Evolutionary conservation across 2,113 vertebrate species (phyloP).

Genomic region (Ochotona princeps): DNA sequence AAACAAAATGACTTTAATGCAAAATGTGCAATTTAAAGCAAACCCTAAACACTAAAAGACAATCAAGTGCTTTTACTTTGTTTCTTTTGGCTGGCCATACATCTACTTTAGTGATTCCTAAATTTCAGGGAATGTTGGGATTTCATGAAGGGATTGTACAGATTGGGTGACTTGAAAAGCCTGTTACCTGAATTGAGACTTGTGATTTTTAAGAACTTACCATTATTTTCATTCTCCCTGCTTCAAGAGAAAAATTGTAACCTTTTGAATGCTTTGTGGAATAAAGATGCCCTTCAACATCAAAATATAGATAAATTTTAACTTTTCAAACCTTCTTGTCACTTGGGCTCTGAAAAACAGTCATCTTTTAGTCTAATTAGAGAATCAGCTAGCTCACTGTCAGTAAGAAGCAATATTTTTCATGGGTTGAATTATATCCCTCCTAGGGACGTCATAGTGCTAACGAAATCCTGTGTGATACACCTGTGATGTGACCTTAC

Average conservation of each 20-base stretch:
- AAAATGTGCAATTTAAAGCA: neutral
- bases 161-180: neutral
- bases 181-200: neutral
- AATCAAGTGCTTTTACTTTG: neutral
- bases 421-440: neutral
- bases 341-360: neutral
- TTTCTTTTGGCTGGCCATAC: neutral
- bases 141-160: neutral
- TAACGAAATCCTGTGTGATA: too few relatives aligned
- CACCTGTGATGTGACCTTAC: neutral
- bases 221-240: neutral
- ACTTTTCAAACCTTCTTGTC: neutral
- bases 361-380: neutral
- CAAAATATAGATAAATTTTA: neutral
- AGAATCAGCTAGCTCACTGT: neutral
- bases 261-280: neutral
- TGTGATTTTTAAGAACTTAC: neutral
- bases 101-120: neutral
- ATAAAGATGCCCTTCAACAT: accelerated
- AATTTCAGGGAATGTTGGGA: neutral
- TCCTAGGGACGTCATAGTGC: neutral
- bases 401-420: neutral
- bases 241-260: neutral
- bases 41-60: neutral
- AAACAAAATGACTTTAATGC: neutral